Evolutionary conservation across 1,140 invertebrate species (phyloP).

Genomic region (Psix sp.): DNA sequence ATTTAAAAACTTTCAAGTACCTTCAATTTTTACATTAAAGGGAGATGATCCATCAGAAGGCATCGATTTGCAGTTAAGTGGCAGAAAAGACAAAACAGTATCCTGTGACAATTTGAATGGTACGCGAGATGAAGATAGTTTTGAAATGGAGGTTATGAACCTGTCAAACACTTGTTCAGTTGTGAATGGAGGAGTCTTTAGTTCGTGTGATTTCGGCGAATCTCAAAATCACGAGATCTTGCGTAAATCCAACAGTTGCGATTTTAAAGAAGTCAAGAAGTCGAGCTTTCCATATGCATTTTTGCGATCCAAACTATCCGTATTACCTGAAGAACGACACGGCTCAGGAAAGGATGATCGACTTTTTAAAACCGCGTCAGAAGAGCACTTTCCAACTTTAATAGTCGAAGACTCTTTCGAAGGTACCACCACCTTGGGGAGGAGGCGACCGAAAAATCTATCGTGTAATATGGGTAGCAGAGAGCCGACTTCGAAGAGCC

Average conservation of each 20-base stretch:
- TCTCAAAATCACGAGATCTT: constrained; percentile 59
- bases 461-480: constrained; percentile 5
- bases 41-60: constrained; percentile 88
- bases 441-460: constrained; percentile 65
- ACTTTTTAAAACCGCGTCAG: constrained; percentile 74
- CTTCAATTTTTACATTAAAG: constrained; percentile 14
- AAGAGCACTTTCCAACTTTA: constrained; percentile 73
- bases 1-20: no score
- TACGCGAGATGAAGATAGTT: constrained; percentile 56
- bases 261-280: constrained; percentile 77
- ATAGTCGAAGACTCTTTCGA: constrained; percentile 71
- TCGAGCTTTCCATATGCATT: constrained; percentile 88
- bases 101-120: constrained; percentile 72
- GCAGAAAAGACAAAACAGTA: constrained; percentile 72
- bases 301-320: constrained; percentile 84
- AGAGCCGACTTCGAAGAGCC: constrained; percentile 44
- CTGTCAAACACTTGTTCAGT: constrained; percentile 46
- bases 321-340: constrained; percentile 84
- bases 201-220: constrained; percentile 68
- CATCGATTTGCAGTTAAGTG: constrained; percentile 80
- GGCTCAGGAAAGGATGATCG: constrained; percentile 69
- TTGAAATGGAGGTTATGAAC: constrained; percentile 43
- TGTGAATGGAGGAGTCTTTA: constrained; percentile 54
- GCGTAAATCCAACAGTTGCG: constrained; percentile 72
- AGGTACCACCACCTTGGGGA: constrained; percentile 71